Evolutionary conservation across 2,113 vertebrate species (phyloP).

Genomic region (Crotalus viridis): DNA sequence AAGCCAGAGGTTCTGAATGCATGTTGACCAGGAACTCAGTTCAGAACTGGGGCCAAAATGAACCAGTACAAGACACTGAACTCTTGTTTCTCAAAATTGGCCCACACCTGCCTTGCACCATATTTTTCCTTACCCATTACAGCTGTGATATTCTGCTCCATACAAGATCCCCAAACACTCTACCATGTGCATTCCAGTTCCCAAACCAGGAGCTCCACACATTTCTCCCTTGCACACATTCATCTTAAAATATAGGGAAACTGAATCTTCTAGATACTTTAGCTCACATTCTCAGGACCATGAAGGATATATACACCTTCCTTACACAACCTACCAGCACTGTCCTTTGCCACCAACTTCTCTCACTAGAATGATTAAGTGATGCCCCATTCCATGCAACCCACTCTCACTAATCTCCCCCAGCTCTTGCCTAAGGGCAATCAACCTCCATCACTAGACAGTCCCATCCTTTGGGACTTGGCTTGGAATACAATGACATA

Average conservation of each 20-base stretch:
- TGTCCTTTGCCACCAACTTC: neutral
- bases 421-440: neutral
- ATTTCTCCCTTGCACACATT: neutral
- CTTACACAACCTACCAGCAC: neutral
- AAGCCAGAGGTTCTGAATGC: neutral
- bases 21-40: neutral
- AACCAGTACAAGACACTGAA: neutral
- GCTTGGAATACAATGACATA: neutral
- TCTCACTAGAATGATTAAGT: neutral
- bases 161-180: neutral
- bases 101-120: neutral
- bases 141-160: neutral
- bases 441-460: neutral
- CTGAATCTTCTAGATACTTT: neutral
- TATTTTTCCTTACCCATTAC: neutral
- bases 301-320: neutral
- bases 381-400: neutral
- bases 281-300: neutral
- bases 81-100: neutral
- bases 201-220: neutral
- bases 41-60: neutral
- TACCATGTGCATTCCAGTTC: neutral
- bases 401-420: neutral
- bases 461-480: neutral
- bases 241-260: neutral